Conservation (phyloP, 2,113 vertebrate genomes). For the Tinamus guttatus region DNA sequence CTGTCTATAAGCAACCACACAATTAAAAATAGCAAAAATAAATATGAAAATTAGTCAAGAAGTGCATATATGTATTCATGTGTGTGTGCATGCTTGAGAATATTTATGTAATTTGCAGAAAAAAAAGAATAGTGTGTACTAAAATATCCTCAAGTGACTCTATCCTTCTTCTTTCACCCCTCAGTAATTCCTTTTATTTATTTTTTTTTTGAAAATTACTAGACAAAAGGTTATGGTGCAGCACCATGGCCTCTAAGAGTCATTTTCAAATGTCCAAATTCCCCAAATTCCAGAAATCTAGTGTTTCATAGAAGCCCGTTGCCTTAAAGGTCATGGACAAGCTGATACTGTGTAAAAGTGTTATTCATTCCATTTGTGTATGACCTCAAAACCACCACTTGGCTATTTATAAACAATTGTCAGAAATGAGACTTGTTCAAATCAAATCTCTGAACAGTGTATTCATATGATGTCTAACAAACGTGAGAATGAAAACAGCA, state of each 20-base stretch:
- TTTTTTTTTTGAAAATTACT: neutral
- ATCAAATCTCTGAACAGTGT: neutral
- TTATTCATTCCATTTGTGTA: neutral
- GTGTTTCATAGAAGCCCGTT: neutral
- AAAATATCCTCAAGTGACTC: neutral
- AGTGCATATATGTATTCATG: rapidly evolving
- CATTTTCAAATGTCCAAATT: neutral
- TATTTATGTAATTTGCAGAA: neutral
- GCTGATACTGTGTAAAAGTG: neutral
- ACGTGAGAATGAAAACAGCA: neutral
- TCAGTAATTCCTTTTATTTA: neutral
- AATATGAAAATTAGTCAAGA: neutral
- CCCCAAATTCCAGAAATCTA: neutral
- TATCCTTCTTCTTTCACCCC: rapidly evolving
- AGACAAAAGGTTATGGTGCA: neutral
- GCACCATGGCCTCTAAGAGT: neutral
- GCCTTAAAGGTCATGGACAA: neutral
- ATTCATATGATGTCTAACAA: neutral
- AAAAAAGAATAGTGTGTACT: neutral
- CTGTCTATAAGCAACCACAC: rapidly evolving
- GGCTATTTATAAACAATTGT: neutral
- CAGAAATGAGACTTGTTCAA: neutral
- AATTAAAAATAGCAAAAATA: neutral
- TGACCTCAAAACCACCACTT: neutral
- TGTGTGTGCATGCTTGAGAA: neutral